phyloP scores from a whole-genome alignment of 2,888 invertebrate species.

The Hydraecia micacea region DNA sequence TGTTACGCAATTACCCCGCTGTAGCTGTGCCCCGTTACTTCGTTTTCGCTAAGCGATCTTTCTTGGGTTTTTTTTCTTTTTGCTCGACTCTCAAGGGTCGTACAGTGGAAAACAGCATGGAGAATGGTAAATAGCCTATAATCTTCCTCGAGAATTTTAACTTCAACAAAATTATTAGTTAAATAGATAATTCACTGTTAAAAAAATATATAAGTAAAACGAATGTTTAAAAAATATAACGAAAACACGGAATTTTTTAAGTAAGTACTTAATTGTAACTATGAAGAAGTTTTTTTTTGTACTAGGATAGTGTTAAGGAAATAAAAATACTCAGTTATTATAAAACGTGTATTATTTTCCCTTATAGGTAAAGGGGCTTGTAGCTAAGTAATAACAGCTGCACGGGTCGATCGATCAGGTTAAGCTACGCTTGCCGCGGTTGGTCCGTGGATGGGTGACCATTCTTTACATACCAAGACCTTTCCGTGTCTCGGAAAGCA shows the following conservation, averaged over 20 bases:
- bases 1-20: no score
- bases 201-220: background rate
- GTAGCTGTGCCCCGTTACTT: background rate
- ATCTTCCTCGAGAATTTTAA: background rate
- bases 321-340: conserved; percentile 59
- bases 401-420: no score
- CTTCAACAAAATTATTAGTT: background rate
- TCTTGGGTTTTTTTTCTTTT: background rate
- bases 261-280: conserved; percentile 10
- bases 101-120: no score
- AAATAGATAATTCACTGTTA: background rate
- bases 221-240: background rate
- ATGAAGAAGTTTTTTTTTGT: conserved; percentile 42
- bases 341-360: conserved; percentile 24
- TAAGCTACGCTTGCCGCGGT: no score
- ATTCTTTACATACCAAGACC: no score
- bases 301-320: conserved; percentile 54
- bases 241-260: background rate
- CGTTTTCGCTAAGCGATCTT: background rate
- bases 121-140: background rate
- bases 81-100: background rate
- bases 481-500: no score
- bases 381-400: no score
- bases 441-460: no score
- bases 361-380: no score